phyloP scores from a whole-genome alignment of 2,113 vertebrate species.

The Sylvietta virens region DNA sequence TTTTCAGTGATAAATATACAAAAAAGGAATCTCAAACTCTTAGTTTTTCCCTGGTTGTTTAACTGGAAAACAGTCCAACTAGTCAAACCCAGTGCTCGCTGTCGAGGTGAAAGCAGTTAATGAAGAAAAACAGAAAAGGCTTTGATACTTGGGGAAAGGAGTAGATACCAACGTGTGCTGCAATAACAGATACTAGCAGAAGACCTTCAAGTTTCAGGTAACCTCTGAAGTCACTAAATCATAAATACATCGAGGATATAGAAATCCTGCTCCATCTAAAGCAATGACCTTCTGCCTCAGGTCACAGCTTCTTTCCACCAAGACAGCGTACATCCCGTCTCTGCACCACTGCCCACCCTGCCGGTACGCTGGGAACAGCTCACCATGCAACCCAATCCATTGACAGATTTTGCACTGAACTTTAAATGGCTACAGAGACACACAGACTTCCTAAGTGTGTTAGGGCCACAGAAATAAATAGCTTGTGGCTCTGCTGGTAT shows the following conservation, averaged over 20 bases:
- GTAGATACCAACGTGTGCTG: background rate
- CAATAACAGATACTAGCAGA: background rate
- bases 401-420: constrained; percentile 7
- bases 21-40: background rate
- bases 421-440: background rate
- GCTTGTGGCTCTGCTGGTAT: background rate
- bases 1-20: background rate
- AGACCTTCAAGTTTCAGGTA: background rate
- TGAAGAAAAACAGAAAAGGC: background rate
- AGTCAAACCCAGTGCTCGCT: background rate
- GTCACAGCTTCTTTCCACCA: background rate
- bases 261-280: background rate
- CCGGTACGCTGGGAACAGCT: background rate
- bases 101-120: background rate
- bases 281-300: background rate
- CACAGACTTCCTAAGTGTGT: background rate
- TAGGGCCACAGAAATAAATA: constrained; percentile 26
- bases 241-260: background rate
- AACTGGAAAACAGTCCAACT: background rate
- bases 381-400: background rate
- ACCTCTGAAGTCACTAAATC: background rate
- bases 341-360: background rate
- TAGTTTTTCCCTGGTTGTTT: background rate
- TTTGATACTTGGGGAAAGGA: background rate
- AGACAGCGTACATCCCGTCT: background rate